These are phyloP conservation scores for Lasioglossum oenotherae DNA, from an alignment of 2,888 invertebrate genomes.

Conservation along the genomic window DNA sequence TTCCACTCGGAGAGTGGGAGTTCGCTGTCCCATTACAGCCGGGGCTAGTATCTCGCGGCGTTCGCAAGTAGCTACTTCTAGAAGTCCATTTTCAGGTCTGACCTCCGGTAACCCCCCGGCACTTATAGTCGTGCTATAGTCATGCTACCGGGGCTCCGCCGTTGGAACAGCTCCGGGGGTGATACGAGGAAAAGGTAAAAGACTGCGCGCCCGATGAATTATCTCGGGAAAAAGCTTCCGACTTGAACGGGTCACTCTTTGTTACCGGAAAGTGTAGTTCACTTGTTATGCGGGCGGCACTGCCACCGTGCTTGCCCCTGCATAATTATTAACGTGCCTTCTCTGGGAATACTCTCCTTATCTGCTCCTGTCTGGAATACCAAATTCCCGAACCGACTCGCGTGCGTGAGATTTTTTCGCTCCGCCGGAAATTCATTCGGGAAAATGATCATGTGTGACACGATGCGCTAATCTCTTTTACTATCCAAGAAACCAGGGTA, in stretches of 20 bases:
- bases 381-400: slow-evolving; percentile 64
- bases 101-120: slow-evolving; percentile 38
- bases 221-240: slow-evolving; percentile 43
- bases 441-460: background rate
- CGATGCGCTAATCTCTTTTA: background rate
- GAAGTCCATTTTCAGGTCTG: slow-evolving; percentile 53
- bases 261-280: slow-evolving; percentile 54
- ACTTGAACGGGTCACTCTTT: slow-evolving; percentile 32
- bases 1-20: slow-evolving; percentile 5
- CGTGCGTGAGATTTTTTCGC: slow-evolving; percentile 44
- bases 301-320: slow-evolving; percentile 76
- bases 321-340: slow-evolving; percentile 79
- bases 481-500: background rate
- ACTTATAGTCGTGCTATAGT: slow-evolving; percentile 9
- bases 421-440: background rate
- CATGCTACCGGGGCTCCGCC: background rate
- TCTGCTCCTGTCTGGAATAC: slow-evolving; percentile 75
- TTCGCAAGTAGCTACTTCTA: slow-evolving; percentile 45
- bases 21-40: slow-evolving; percentile 43
- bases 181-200: slow-evolving; percentile 23
- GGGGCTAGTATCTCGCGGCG: slow-evolving; percentile 48
- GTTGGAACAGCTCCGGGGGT: slow-evolving; percentile 17
- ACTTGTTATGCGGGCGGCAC: slow-evolving; percentile 76
- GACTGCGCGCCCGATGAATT: slow-evolving; percentile 24
- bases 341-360: slow-evolving; percentile 71